These are phyloP conservation scores for Lamellibrachia luymesi DNA, from an alignment of 1,140 invertebrate genomes.

Conservation along the genomic window DNA sequence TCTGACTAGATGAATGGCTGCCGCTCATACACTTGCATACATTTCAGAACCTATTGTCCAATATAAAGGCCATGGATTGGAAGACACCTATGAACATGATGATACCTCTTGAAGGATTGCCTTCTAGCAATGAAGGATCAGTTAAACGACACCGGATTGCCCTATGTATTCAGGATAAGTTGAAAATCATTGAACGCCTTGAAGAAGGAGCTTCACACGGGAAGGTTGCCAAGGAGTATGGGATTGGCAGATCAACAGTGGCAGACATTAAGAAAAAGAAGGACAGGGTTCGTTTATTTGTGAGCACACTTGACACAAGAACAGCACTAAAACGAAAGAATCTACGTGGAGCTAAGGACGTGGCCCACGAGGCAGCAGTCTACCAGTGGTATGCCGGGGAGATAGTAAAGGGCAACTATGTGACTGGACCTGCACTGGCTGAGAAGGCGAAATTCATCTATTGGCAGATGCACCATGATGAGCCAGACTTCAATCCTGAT, in stretches of 20 bases:
- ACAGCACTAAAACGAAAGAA: background rate
- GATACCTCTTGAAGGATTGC: background rate
- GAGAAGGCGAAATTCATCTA: background rate
- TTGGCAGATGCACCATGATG: background rate
- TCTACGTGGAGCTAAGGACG: background rate
- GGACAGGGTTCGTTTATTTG: background rate
- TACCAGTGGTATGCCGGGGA: background rate
- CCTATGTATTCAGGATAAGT: conserved; percentile 7
- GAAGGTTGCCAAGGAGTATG: conserved; percentile 14
- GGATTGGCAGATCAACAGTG: conserved; percentile 4
- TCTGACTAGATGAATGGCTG: background rate
- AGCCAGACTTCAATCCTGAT: background rate
- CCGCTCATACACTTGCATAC: background rate
- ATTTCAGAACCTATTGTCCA: background rate
- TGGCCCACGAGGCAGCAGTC: background rate
- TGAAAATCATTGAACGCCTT: background rate
- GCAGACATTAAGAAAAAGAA: conserved; percentile 11
- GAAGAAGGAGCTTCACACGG: conserved; percentile 6
- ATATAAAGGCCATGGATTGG: background rate
- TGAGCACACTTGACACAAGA: background rate
- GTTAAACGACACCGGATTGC: background rate
- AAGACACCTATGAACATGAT: background rate
- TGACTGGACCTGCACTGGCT: background rate
- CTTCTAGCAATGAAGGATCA: background rate
- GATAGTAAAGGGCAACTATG: background rate